phyloP scores from a whole-genome alignment of 2,888 invertebrate genomes.

The Rhagophthalmus giganteus region DNA sequence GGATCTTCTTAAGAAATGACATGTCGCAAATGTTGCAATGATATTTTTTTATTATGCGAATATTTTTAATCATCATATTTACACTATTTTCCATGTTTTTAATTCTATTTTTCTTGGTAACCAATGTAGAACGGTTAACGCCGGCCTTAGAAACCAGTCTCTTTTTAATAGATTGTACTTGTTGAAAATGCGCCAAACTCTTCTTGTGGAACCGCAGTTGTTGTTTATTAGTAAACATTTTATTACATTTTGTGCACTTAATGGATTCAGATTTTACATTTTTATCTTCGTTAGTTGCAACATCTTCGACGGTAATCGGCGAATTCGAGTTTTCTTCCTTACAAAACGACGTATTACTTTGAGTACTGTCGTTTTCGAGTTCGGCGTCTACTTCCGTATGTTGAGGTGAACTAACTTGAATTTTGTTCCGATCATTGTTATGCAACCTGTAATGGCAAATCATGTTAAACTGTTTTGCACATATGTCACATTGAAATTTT shows the following conservation, averaged over 20 bases:
- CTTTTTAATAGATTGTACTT: slow-evolving; percentile 12
- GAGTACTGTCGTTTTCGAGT: slow-evolving; percentile 1
- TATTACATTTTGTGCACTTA: slow-evolving; percentile 14
- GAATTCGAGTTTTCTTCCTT: slow-evolving; percentile 5
- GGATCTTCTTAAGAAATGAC: slow-evolving; percentile 11
- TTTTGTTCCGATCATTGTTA: slow-evolving; percentile 4
- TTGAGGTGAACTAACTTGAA: slow-evolving; percentile 1
- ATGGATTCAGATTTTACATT: too few species aligned
- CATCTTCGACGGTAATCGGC: neutral
- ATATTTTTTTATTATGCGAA: slow-evolving; percentile 14
- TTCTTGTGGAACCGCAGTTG: slow-evolving; percentile 18
- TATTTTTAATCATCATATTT: slow-evolving; percentile 15
- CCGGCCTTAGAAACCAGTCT: slow-evolving; percentile 2
- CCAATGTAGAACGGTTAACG: too few species aligned
- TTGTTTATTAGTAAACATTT: slow-evolving; percentile 9
- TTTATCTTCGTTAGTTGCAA: slow-evolving; percentile 1
- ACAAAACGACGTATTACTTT: too few species aligned
- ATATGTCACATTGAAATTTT: slow-evolving; percentile 14
- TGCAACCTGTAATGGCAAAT: slow-evolving; percentile 18
- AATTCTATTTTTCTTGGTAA: slow-evolving; percentile 4
- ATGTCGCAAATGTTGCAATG: slow-evolving; percentile 10
- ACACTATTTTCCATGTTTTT: slow-evolving; percentile 17
- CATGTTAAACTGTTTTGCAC: slow-evolving; percentile 10
- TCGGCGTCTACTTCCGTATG: neutral
- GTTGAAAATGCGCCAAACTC: slow-evolving; percentile 22